Evolutionary conservation across 2,888 invertebrate genomes (phyloP).

Genomic region (Hirtodrosophila cameraria): DNA sequence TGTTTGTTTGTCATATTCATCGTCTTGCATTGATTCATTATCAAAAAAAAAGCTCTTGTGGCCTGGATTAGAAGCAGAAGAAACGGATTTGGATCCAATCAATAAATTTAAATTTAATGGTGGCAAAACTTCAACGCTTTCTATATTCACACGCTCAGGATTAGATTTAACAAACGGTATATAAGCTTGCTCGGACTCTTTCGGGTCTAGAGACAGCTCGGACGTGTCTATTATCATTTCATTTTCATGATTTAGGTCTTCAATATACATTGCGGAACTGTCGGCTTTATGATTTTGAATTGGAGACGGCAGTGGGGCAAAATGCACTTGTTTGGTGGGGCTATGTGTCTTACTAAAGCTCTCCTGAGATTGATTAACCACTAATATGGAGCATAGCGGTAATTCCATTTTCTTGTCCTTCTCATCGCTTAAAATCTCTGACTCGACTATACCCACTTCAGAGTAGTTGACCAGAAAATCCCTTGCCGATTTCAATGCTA

Average conservation of each 20-base stretch:
- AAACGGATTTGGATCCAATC: neutral
- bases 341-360: neutral
- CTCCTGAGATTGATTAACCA: neutral
- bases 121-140: conserved; percentile 11
- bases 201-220: neutral
- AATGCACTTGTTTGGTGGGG: conserved; percentile 31
- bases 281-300: neutral
- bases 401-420: neutral
- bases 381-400: conserved; percentile 29
- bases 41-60: neutral
- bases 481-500: conserved; percentile 11
- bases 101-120: neutral
- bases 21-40: neutral
- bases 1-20: neutral
- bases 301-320: conserved; percentile 21
- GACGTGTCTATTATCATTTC: neutral
- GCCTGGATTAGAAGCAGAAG: neutral
- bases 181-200: neutral
- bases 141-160: neutral
- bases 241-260: neutral
- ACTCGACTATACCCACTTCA: neutral
- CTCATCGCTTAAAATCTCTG: neutral
- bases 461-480: conserved; percentile 23
- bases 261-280: neutral
- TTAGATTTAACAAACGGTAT: neutral